phyloP scores from a whole-genome alignment of 2,113 vertebrate species.

The Alethe castanea region DNA sequence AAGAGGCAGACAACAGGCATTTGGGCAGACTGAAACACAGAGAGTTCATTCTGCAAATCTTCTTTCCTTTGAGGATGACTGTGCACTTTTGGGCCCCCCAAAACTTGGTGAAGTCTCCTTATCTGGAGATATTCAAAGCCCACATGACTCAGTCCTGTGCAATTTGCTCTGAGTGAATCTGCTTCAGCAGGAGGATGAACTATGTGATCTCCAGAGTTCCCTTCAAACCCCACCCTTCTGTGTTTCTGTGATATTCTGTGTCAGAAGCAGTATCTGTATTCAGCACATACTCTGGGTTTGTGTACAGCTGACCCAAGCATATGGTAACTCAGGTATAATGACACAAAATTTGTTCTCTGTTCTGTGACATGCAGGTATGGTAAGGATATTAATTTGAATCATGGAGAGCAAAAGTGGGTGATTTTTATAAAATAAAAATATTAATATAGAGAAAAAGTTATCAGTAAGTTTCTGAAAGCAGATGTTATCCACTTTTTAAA shows the following conservation, averaged over 20 bases:
- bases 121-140: neutral
- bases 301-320: neutral
- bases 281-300: neutral
- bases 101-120: neutral
- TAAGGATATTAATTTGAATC: neutral
- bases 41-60: neutral
- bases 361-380: neutral
- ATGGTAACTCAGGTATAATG: neutral
- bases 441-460: neutral
- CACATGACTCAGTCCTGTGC: too few relatives aligned
- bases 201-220: neutral
- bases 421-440: neutral
- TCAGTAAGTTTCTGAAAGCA: neutral
- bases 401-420: neutral
- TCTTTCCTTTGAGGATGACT: neutral
- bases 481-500: neutral
- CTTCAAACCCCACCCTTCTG: neutral
- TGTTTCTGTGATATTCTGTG: neutral
- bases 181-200: neutral
- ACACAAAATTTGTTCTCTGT: neutral
- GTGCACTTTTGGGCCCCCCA: accelerated
- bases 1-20: neutral
- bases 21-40: neutral
- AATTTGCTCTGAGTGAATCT: neutral
- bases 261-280: neutral